A percentile compares a stretch with the other conserved stretches of the same genome.
Evolutionary conservation across 2,797 vertebrate genomes (phyloP).

Genomic region (Rhynchotus rufescens): DNA sequence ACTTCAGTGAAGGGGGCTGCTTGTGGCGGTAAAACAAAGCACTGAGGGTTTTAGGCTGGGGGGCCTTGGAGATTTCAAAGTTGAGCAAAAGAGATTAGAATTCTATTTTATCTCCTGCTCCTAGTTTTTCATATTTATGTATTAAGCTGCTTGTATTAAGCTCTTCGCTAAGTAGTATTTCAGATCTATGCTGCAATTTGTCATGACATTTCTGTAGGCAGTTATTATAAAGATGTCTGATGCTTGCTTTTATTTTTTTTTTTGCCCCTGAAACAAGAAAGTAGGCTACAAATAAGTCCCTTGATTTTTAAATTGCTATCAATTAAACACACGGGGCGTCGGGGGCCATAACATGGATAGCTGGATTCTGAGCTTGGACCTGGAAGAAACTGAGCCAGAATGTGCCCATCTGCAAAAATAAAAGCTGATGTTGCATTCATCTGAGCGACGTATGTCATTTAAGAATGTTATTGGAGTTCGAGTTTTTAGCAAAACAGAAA

Average conservation of each 20-base stretch:
- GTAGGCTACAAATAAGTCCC: slow-evolving; percentile 55
- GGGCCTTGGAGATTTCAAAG: slow-evolving; percentile 59
- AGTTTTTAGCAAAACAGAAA: neutral
- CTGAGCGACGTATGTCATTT: slow-evolving; percentile 49
- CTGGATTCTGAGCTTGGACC: slow-evolving; percentile 64
- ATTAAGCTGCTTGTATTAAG: slow-evolving; percentile 75
- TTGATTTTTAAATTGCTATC: slow-evolving; percentile 67
- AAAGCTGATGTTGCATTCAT: slow-evolving; percentile 43
- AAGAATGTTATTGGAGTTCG: slow-evolving; percentile 18
- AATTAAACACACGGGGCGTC: slow-evolving; percentile 66
- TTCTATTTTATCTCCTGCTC: slow-evolving; percentile 50
- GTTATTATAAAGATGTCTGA: slow-evolving; percentile 69
- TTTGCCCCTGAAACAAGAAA: slow-evolving; percentile 42
- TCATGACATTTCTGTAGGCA: slow-evolving; percentile 68
- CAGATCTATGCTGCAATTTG: slow-evolving; percentile 70
- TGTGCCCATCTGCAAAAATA: slow-evolving; percentile 27
- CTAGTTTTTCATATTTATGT: slow-evolving; percentile 63
- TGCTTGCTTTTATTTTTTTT: neutral
- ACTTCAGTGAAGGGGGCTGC: neutral
- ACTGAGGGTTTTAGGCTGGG: neutral
- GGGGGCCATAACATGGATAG: slow-evolving; percentile 66
- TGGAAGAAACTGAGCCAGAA: slow-evolving; percentile 66
- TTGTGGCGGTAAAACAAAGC: slow-evolving; percentile 16
- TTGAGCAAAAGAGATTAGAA: slow-evolving; percentile 71
- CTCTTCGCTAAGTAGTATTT: slow-evolving; percentile 64